Conservation (phyloP, 2,113 vertebrate species). For the Carassius auratus region DNA sequence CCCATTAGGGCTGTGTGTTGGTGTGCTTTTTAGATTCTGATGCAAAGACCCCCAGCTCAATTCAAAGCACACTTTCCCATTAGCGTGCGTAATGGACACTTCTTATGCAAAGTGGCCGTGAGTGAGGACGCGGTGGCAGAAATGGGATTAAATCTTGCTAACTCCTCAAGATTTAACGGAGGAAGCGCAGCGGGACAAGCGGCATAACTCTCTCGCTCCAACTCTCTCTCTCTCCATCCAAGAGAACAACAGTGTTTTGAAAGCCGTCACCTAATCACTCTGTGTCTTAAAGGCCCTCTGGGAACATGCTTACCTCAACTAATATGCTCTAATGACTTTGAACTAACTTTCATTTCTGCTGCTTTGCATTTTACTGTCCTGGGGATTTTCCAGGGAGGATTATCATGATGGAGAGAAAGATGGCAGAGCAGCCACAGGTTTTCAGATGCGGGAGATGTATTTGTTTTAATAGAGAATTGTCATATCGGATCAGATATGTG, state of each 20-base stretch:
- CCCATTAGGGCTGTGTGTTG: slow-evolving; percentile 54
- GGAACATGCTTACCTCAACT: slow-evolving; percentile 43
- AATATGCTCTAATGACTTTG: slow-evolving; percentile 51
- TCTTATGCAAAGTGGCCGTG: slow-evolving; percentile 59
- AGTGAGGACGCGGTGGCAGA: slow-evolving; percentile 49
- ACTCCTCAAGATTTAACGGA: slow-evolving; percentile 56
- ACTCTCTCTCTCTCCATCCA: slow-evolving; percentile 23
- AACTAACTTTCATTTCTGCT: slow-evolving; percentile 54
- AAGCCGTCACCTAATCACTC: slow-evolving; percentile 53
- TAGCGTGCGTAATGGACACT: slow-evolving; percentile 66
- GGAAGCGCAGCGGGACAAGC: slow-evolving; percentile 41
- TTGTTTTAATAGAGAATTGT: slow-evolving; percentile 14
- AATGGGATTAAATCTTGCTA: slow-evolving; percentile 63
- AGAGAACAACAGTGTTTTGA: slow-evolving; percentile 46
- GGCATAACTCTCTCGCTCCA: slow-evolving; percentile 30
- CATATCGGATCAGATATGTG: neutral
- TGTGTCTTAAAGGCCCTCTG: slow-evolving; percentile 46
- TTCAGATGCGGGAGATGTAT: neutral
- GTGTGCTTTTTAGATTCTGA: slow-evolving; percentile 54
- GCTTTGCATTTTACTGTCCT: slow-evolving; percentile 40
- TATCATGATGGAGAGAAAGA: slow-evolving; percentile 34
- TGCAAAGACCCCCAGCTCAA: slow-evolving; percentile 61
- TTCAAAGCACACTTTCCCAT: slow-evolving; percentile 62
- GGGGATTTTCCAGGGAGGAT: slow-evolving; percentile 18
- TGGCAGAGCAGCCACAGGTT: slow-evolving; percentile 18